A percentile compares a stretch with the other conserved stretches of the same genome.
phyloP scores from a whole-genome alignment of 2,797 vertebrate genomes.

The Arnoldichthys spilopterus region DNA sequence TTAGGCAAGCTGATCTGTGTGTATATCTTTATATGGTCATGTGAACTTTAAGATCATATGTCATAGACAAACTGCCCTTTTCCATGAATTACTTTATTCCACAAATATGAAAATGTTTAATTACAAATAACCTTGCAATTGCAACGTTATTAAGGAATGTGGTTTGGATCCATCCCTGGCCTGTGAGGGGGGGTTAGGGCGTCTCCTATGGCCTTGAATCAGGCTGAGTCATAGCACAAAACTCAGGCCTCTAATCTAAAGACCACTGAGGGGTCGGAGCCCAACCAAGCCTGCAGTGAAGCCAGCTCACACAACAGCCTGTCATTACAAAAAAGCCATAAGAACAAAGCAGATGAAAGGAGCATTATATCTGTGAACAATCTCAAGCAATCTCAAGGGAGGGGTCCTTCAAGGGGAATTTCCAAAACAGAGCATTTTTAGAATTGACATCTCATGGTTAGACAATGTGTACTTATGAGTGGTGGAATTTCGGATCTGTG shows the following conservation, averaged over 20 bases:
- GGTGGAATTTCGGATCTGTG: constrained; percentile 30
- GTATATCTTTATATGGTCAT: too few relatives aligned
- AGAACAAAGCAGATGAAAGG: constrained; percentile 54
- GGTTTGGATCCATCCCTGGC: background rate
- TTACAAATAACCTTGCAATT: constrained; percentile 10
- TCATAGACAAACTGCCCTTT: too few relatives aligned
- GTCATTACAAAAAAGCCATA: constrained; percentile 54
- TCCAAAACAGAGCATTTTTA: constrained; percentile 39
- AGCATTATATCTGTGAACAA: constrained; percentile 51
- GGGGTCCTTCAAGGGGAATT: constrained; percentile 31
- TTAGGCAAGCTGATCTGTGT: too few relatives aligned
- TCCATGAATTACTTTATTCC: background rate
- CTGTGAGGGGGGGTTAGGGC: constrained; percentile 22
- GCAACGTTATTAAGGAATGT: constrained; percentile 29
- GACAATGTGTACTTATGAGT: constrained; percentile 33
- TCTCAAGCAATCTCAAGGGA: constrained; percentile 27
- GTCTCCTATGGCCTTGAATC: constrained; percentile 36
- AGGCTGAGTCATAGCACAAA: constrained; percentile 34
- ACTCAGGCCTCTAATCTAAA: constrained; percentile 52
- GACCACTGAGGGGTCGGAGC: constrained; percentile 49
- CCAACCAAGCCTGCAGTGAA: constrained; percentile 42
- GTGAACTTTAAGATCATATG: too few relatives aligned
- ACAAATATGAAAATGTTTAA: constrained; percentile 5
- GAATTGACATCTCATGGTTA: constrained; percentile 31
- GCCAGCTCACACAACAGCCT: constrained; percentile 55